Evolutionary conservation across 1,140 invertebrate genomes (phyloP).

Genomic region (Hormaphis cornu): DNA sequence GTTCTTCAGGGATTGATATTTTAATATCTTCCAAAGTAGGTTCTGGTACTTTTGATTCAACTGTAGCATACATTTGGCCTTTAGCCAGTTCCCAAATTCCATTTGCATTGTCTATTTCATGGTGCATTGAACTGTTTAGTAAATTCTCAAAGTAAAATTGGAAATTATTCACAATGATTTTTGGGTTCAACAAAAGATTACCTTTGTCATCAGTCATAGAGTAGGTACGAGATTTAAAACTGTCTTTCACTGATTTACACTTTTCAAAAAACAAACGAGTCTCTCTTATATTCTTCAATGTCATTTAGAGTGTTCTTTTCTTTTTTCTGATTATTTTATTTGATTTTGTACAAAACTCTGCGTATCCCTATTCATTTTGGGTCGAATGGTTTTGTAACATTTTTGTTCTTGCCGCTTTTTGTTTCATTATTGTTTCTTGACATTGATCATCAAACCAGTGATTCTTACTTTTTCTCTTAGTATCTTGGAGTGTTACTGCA

Average conservation of each 20-base stretch:
- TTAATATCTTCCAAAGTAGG: slow-evolving; percentile 29
- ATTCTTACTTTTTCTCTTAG: background rate
- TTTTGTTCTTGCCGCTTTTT: slow-evolving; percentile 17
- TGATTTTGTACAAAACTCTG: background rate
- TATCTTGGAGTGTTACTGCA: background rate
- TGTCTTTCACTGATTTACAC: slow-evolving; percentile 10
- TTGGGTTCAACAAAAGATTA: background rate
- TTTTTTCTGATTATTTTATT: slow-evolving; percentile 32
- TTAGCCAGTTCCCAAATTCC: background rate
- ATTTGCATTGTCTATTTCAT: background rate
- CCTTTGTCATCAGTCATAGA: slow-evolving; percentile 21
- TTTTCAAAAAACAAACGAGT: background rate
- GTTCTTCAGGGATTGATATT: slow-evolving; percentile 31
- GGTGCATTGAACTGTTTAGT: slow-evolving; percentile 8
- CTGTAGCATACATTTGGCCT: background rate
- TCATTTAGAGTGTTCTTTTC: background rate
- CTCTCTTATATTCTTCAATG: slow-evolving; percentile 2
- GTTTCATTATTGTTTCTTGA: slow-evolving; percentile 3
- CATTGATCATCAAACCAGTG: slow-evolving; percentile 35
- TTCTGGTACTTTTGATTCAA: background rate
- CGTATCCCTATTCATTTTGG: background rate
- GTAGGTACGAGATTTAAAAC: slow-evolving; percentile 9
- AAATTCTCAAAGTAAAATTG: slow-evolving; percentile 33
- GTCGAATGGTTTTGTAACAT: slow-evolving; percentile 16
- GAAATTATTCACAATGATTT: slow-evolving; percentile 17